Percentiles rank a stretch among this genome's conserved stretches.
These are phyloP conservation scores for Sesia bembeciformis DNA, from an alignment of 2,888 invertebrate species.

Conservation along the genomic window DNA sequence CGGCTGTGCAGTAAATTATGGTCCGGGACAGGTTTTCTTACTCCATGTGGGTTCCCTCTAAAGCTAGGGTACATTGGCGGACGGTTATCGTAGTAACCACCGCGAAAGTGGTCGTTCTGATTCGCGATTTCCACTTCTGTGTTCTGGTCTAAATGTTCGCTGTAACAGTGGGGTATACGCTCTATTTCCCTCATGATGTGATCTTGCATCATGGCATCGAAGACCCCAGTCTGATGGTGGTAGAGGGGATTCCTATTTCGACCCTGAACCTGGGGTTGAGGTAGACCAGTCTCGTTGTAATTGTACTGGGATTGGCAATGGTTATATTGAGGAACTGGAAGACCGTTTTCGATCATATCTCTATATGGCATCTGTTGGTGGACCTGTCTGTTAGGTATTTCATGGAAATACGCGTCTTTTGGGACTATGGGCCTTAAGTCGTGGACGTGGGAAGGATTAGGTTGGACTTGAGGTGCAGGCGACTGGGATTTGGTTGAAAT, in stretches of 20 bases:
- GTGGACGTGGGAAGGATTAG: conserved; percentile 24
- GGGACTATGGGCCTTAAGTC: conserved; percentile 60
- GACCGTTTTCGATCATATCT: conserved; percentile 36
- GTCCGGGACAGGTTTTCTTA: conserved; percentile 50
- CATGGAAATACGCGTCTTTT: conserved; percentile 77
- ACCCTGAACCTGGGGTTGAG: conserved; percentile 38
- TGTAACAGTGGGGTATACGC: conserved; percentile 65
- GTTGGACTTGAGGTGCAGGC: conserved; percentile 38
- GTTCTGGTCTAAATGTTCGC: conserved; percentile 59
- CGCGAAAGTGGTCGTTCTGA: conserved; percentile 56
- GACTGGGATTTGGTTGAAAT: conserved; percentile 58
- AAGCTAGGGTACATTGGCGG: conserved; percentile 40
- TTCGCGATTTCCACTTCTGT: conserved; percentile 66
- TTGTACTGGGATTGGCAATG: conserved; percentile 35
- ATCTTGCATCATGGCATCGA: conserved; percentile 71
- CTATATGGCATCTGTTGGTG: conserved; percentile 49
- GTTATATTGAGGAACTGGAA: conserved; percentile 34
- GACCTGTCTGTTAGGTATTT: conserved; percentile 64
- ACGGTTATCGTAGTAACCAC: conserved; percentile 51
- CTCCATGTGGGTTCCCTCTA: conserved; percentile 25
- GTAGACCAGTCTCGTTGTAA: conserved; percentile 46
- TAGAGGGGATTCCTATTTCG: conserved; percentile 60
- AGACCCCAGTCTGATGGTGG: conserved; percentile 58
- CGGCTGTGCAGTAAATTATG: conserved; percentile 60
- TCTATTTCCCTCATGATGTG: conserved; percentile 68